Percentiles rank a stretch among this genome's conserved stretches.
phyloP scores from a whole-genome alignment of 2,113 vertebrate species.

The Lasiurus cinereus region DNA sequence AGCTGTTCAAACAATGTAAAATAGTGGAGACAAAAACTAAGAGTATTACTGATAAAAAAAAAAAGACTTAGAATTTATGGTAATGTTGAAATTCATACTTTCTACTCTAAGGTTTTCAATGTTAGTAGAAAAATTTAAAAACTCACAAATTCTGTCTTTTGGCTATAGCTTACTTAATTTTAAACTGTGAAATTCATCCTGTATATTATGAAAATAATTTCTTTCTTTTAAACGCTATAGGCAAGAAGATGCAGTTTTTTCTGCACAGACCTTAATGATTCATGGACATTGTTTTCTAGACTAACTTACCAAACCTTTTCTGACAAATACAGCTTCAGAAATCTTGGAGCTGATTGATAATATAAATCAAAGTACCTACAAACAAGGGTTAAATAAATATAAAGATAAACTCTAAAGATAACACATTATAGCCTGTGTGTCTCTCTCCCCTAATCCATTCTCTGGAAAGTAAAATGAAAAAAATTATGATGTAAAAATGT shows the following conservation, averaged over 20 bases:
- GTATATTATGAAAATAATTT: background rate
- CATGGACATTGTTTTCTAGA: background rate
- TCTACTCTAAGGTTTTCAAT: background rate
- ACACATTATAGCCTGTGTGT: background rate
- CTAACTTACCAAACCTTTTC: background rate
- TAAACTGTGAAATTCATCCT: background rate
- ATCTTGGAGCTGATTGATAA: background rate
- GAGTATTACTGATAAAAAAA: background rate
- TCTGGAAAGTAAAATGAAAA: background rate
- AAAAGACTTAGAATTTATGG: background rate
- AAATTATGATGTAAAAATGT: background rate
- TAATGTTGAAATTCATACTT: background rate
- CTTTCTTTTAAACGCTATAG: background rate
- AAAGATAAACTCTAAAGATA: background rate
- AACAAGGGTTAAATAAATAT: background rate
- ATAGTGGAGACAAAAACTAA: background rate
- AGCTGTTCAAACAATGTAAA: background rate
- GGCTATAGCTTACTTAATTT: background rate
- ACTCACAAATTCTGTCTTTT: background rate
- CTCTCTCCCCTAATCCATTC: too few relatives aligned
- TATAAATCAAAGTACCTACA: background rate
- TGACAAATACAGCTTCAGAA: background rate
- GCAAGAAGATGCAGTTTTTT: background rate
- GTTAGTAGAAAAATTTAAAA: constrained; percentile 5
- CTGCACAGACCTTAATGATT: background rate